Conservation (phyloP, 2,888 invertebrate genomes). For the Eutolmus rufibarbis region DNA sequence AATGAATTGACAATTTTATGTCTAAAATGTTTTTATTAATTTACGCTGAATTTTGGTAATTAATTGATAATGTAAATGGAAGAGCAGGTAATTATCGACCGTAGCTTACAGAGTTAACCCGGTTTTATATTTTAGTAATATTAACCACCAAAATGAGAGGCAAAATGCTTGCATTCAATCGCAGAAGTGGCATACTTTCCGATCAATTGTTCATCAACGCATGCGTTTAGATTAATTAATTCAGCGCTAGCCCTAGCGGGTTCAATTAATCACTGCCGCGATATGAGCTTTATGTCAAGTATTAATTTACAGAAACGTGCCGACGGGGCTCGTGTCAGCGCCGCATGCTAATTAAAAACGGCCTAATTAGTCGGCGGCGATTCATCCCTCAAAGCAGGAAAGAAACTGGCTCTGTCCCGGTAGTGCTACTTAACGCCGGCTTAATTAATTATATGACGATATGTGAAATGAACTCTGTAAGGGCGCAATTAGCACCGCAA, state of each 20-base stretch:
- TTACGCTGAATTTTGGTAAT: too few relatives aligned
- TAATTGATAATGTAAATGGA: too few relatives aligned
- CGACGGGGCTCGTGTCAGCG: neutral
- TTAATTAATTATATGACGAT: conserved; percentile 28
- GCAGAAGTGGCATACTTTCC: neutral
- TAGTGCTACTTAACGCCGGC: neutral
- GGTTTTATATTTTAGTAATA: neutral
- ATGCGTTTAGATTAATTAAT: neutral
- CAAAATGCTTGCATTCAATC: neutral
- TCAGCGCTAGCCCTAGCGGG: neutral
- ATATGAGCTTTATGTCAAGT: neutral
- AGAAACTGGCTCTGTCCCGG: neutral
- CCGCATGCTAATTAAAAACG: conserved; percentile 18
- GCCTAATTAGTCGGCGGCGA: neutral
- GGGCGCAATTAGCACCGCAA: conserved; percentile 11
- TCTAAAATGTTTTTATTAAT: too few relatives aligned
- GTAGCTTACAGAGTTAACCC: too few relatives aligned
- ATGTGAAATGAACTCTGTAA: conserved; percentile 19
- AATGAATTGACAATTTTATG: too few relatives aligned
- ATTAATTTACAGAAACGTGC: neutral
- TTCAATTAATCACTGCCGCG: neutral
- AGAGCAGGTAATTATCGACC: too few relatives aligned
- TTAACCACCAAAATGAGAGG: neutral
- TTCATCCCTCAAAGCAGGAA: neutral
- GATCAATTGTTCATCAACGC: neutral